A percentile compares a stretch with the other conserved stretches of the same genome.
These are phyloP conservation scores for Apoda limacodes DNA, from an alignment of 2,888 invertebrate species.

Conservation along the genomic window DNA sequence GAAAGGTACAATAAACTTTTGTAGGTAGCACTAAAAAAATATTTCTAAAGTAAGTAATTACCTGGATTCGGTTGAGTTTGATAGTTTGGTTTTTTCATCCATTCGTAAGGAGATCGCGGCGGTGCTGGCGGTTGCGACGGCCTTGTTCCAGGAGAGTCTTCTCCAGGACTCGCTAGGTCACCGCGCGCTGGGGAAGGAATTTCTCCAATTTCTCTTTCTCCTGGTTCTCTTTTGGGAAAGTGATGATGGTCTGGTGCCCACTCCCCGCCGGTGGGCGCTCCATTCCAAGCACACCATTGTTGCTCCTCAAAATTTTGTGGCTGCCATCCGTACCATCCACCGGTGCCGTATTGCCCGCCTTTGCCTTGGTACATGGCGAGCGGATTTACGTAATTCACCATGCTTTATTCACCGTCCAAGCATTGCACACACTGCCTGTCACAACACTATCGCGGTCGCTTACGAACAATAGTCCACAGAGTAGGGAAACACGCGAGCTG, in stretches of 20 bases:
- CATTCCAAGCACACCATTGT: conserved; percentile 69
- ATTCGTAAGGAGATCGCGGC: conserved; percentile 86
- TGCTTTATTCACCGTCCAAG: conserved; percentile 65
- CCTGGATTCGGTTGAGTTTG: conserved; percentile 88
- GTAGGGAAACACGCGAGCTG: no score
- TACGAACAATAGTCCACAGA: no score
- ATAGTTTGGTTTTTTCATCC: conserved; percentile 93
- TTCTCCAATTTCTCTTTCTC: conserved; percentile 52
- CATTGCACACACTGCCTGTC: conserved; percentile 62
- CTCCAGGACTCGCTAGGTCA: conserved; percentile 67
- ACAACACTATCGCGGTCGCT: no score
- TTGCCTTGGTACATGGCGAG: conserved; percentile 77
- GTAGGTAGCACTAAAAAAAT: no score
- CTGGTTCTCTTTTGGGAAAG: conserved; percentile 55
- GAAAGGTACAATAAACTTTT: no score
- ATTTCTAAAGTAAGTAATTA: no score
- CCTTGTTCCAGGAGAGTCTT: conserved; percentile 62
- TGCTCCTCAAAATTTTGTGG: conserved; percentile 68
- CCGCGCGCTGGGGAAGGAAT: conserved; percentile 62
- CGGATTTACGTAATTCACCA: conserved; percentile 82
- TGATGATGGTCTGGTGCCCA: conserved; percentile 63
- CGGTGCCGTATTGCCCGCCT: conserved; percentile 58
- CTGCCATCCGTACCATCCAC: conserved; percentile 65
- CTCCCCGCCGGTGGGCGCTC: conserved; percentile 55
- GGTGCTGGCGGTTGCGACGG: conserved; percentile 74